Conservation (phyloP, 2,888 invertebrate genomes). For the Druceiella hillmani region DNA sequence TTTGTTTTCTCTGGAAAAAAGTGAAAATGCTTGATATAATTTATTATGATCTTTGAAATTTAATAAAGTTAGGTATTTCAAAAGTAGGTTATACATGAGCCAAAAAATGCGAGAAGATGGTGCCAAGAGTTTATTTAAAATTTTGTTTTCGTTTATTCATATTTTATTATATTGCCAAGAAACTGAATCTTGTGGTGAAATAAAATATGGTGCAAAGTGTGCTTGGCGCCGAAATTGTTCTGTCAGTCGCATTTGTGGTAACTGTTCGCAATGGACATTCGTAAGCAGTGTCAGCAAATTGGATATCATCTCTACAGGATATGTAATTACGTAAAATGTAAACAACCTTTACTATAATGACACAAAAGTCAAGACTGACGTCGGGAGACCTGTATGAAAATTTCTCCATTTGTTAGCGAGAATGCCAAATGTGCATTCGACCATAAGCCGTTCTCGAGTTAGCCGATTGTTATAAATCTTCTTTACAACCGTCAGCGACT, state of each 20-base stretch:
- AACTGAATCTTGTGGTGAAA: neutral
- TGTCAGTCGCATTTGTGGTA: neutral
- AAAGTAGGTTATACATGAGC: too few species aligned
- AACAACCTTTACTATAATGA: neutral
- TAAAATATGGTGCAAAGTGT: neutral
- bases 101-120: too few species aligned
- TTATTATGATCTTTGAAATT: too few species aligned
- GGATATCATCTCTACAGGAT: neutral
- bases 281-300: neutral
- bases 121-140: too few species aligned
- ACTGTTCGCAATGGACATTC: slow-evolving; percentile 1
- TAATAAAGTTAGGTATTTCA: too few species aligned
- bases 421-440: neutral
- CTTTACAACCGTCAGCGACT: slow-evolving; percentile 1
- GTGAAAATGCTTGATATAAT: too few species aligned
- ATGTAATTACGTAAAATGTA: neutral
- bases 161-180: slow-evolving; percentile 1
- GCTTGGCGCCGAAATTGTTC: neutral
- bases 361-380: neutral
- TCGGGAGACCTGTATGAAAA: neutral
- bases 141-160: too few species aligned
- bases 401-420: too few species aligned
- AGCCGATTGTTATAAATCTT: neutral
- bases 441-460: neutral
- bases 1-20: too few species aligned